Evolutionary conservation across 2,888 invertebrate genomes (phyloP), one percentile per base, ranked within the genome.

Genomic region (Gnatocerus cornutus): DNA sequence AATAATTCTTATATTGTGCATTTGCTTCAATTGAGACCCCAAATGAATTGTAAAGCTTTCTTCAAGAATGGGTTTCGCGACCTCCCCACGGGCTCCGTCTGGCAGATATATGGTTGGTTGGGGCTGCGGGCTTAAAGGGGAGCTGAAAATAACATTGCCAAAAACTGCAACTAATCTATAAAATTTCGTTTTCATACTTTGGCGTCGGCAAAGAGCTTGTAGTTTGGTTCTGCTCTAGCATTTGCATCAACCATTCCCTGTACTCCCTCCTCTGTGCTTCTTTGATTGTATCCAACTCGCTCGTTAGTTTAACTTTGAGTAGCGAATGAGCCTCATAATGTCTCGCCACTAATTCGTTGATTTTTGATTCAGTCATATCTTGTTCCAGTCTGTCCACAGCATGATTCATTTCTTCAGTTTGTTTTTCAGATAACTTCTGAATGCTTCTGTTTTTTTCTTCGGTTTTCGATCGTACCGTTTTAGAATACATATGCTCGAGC

Each of bases 41-140:
- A 98, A 88, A 87, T 98, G 97, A 80, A 99, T 98, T 13, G 98
- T 99, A 84, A 98, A 99, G 85, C 97, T 97, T 87, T 98, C 98
- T 86, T 98, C 97, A 79, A 96, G 75, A 63, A 82, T 78, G 45
- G 82, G 81, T 21, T 52, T 45, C 53, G 69, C 77, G 39, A 81
- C 64, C 46, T 71, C 50, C 58, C 68, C 73, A 43, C 71, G 71
- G 39, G 73, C 68, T 58, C 71, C 65, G 43, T 73, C 73, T 41
- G 21, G 43, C 5, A 62, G 21, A 56, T 69, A 72, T 7, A 71
- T 65, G 37, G 70, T 72, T 30, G 74, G 69, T 61, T 76, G 76
- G 12, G 69, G 69, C 16, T 83, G 76, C 13, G 85, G 83, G 39
- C 84, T 81, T 74, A 87, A 77, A 12, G 88, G 88, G 29, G 87